phyloP scores from a whole-genome alignment of 2,888 invertebrate genomes.

The Phoenoteleia sp. region DNA sequence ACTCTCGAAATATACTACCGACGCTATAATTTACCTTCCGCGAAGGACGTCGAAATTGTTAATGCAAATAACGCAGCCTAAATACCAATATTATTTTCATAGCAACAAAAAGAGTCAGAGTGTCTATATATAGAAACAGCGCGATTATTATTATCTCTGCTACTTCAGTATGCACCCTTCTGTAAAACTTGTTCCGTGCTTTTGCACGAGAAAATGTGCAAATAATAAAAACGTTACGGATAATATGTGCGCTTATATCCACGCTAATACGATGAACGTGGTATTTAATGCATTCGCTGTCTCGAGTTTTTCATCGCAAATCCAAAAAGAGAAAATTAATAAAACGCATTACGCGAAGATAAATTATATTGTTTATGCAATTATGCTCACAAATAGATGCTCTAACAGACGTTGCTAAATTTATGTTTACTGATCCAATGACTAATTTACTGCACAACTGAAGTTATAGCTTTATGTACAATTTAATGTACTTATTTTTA shows the following conservation, averaged over 20 bases:
- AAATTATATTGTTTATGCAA: background rate
- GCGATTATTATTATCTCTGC: conserved; percentile 65
- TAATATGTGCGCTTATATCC: conserved; percentile 49
- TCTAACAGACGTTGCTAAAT: no score
- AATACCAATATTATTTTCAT: conserved; percentile 60
- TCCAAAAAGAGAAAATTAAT: conserved; percentile 3
- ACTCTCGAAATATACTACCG: background rate
- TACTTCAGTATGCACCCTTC: conserved; percentile 69
- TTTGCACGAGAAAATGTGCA: conserved; percentile 68
- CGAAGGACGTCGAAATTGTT: conserved; percentile 18
- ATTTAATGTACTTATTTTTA: no score
- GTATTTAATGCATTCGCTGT: conserved; percentile 21
- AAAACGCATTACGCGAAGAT: background rate
- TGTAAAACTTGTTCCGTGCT: conserved; percentile 67
- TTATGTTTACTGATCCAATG: no score
- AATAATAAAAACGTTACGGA: conserved; percentile 66
- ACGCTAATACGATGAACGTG: conserved; percentile 46
- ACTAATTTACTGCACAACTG: no score
- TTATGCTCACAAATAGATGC: background rate
- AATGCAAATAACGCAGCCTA: conserved; percentile 40
- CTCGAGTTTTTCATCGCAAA: conserved; percentile 20
- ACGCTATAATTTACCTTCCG: conserved; percentile 20
- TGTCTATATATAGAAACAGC: conserved; percentile 50
- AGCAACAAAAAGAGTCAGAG: conserved; percentile 50
- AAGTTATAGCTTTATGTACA: no score